A percentile compares a stretch with the other conserved stretches of the same genome.
Evolutionary conservation across 1,140 invertebrate species (phyloP).

Genomic region (Euwallacea similis): DNA sequence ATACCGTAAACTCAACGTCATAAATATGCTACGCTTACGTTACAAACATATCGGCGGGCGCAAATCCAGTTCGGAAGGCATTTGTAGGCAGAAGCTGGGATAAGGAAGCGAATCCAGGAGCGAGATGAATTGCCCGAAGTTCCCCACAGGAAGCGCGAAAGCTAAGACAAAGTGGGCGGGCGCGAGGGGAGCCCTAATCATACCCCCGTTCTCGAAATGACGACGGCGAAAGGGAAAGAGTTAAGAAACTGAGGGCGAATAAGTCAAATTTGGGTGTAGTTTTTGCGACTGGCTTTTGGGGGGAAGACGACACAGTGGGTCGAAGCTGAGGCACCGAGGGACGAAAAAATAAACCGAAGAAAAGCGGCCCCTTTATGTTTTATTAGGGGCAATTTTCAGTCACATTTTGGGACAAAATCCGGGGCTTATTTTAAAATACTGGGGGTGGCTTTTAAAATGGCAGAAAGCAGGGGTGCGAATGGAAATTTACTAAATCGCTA

Average conservation of each 20-base stretch:
- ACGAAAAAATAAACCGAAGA: too few species aligned
- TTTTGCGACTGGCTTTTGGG: too few species aligned
- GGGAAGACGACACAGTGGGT: too few species aligned
- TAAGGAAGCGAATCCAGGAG: slow-evolving; percentile 46
- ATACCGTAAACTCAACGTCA: slow-evolving; percentile 18
- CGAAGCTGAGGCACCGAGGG: too few species aligned
- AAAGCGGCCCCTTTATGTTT: not conserved
- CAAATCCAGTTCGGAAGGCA: slow-evolving; percentile 52
- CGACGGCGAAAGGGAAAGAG: slow-evolving; percentile 10
- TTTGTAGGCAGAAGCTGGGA: slow-evolving; percentile 46
- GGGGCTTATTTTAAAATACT: slow-evolving; percentile 23
- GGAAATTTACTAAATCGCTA: slow-evolving; percentile 35
- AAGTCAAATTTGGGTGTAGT: too few species aligned
- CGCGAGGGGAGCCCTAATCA: slow-evolving; percentile 29
- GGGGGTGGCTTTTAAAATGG: slow-evolving; percentile 18
- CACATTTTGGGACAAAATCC: slow-evolving; percentile 28
- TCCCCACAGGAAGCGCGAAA: slow-evolving; percentile 48
- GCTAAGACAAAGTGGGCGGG: slow-evolving; percentile 49
- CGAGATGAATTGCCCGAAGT: slow-evolving; percentile 50
- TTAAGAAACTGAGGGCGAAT: slow-evolving; percentile 12
- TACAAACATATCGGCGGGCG: slow-evolving; percentile 48
- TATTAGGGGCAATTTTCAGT: slow-evolving; percentile 26
- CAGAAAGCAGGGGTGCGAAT: slow-evolving; percentile 26
- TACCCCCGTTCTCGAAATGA: slow-evolving; percentile 24
- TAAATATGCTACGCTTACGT: slow-evolving; percentile 22